Conservation (phyloP, 2,888 invertebrate species). For the Lochmaea crataegi region DNA sequence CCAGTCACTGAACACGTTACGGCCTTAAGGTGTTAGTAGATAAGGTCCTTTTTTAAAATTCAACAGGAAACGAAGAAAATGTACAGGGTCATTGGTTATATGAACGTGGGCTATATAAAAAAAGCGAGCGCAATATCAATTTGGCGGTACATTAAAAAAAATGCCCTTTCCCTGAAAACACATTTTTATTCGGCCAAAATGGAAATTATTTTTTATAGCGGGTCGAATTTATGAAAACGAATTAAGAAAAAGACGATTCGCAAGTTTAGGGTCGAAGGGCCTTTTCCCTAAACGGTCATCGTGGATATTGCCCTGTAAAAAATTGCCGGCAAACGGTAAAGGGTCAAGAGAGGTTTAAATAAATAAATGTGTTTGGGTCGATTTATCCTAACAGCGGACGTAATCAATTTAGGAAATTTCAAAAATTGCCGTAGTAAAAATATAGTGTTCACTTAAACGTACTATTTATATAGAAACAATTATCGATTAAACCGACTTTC, state of each 20-base stretch:
- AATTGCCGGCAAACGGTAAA: constrained; percentile 51
- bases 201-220: constrained; percentile 42
- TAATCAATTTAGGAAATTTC: background rate
- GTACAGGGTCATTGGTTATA: background rate
- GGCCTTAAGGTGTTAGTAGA: constrained; percentile 18
- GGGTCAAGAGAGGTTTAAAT: constrained; percentile 32
- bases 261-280: constrained; percentile 50
- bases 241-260: constrained; percentile 50
- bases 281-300: constrained; percentile 53
- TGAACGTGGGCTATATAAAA: background rate
- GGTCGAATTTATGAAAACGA: constrained; percentile 49
- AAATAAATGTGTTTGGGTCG: constrained; percentile 34
- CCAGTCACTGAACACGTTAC: constrained; percentile 30
- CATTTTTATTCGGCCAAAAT: constrained; percentile 7
- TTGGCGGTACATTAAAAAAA: constrained; percentile 7
- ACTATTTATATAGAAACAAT: background rate
- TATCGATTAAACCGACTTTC: background rate
- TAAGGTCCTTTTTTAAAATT: background rate
- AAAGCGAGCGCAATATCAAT: background rate
- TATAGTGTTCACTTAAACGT: background rate
- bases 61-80: background rate
- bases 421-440: background rate
- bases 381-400: background rate
- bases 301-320: constrained; percentile 53
- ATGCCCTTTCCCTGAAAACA: constrained; percentile 19